Evolutionary conservation across 2,888 invertebrate species (phyloP).

Genomic region (Idaea biselata): DNA sequence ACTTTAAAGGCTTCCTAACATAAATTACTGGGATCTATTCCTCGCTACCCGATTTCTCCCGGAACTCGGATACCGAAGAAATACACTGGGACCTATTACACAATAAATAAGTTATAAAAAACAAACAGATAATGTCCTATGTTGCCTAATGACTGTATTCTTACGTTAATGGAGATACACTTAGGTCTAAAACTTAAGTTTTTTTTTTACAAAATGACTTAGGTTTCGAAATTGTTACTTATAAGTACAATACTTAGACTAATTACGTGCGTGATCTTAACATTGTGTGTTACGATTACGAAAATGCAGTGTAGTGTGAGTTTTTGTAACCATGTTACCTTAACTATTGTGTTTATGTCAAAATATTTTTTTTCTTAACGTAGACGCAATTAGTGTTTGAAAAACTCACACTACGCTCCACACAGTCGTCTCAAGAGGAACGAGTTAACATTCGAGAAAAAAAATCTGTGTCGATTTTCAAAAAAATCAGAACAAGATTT

Average conservation of each 20-base stretch:
- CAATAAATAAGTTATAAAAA: constrained; percentile 72
- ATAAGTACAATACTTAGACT: constrained; percentile 77
- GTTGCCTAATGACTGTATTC: constrained; percentile 71
- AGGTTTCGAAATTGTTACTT: constrained; percentile 80
- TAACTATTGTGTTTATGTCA: no score
- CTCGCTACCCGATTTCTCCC: constrained; percentile 34
- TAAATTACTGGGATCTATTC: constrained; percentile 59
- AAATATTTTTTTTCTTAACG: neutral
- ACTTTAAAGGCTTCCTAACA: constrained; percentile 44
- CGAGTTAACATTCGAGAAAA: constrained; percentile 46
- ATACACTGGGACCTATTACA: constrained; percentile 53
- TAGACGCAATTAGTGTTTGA: neutral
- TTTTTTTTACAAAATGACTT: constrained; percentile 80
- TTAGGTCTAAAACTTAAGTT: constrained; percentile 75
- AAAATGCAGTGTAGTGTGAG: neutral
- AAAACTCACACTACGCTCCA: neutral
- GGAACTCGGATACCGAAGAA: constrained; percentile 39
- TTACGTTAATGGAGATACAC: constrained; percentile 78
- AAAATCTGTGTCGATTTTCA: constrained; percentile 78
- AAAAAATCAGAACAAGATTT: constrained; percentile 77
- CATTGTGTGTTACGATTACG: constrained; percentile 32
- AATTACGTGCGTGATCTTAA: constrained; percentile 69
- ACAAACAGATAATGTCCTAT: constrained; percentile 64
- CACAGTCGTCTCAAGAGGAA: constrained; percentile 41
- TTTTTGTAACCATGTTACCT: neutral